Percentiles rank a stretch among this genome's conserved stretches.
phyloP scores from a whole-genome alignment of 23 tunicate genomes.

The Trididemnum nubilum region DNA sequence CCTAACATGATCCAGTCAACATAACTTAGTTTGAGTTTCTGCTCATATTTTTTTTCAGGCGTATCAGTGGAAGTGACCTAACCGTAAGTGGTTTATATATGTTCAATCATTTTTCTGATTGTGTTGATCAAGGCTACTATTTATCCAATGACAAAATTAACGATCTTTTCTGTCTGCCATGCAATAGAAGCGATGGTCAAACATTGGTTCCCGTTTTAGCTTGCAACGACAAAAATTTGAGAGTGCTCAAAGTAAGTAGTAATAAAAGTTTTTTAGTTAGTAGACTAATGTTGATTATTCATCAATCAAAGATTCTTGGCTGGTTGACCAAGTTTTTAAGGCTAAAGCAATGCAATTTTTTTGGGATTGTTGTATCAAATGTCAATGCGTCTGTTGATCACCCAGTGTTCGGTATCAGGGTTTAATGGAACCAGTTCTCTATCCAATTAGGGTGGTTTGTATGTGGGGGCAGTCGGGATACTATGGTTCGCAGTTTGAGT shows the following conservation, averaged over 20 bases:
- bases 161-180: constrained; percentile 69
- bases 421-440: no score
- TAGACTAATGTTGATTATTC: background rate
- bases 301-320: background rate
- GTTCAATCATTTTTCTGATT: constrained; percentile 90
- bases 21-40: no score
- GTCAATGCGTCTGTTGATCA: no score
- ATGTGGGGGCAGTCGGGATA: no score
- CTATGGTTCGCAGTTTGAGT: no score
- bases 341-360: no score
- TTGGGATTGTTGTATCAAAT: no score
- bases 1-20: no score
- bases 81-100: constrained; percentile 67
- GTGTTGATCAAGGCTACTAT: constrained; percentile 95
- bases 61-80: constrained; percentile 88
- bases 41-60: constrained; percentile 57
- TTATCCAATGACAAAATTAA: constrained; percentile 81
- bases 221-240: constrained; percentile 73
- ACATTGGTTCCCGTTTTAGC: constrained; percentile 62
- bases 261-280: background rate
- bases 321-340: background rate
- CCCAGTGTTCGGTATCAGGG: no score
- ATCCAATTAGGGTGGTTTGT: no score
- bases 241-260: constrained; percentile 68
- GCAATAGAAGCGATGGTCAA: constrained; percentile 44